These are phyloP conservation scores for Ptilorrhoa leucosticta DNA, from an alignment of 2,113 vertebrate species.

Conservation along the genomic window DNA sequence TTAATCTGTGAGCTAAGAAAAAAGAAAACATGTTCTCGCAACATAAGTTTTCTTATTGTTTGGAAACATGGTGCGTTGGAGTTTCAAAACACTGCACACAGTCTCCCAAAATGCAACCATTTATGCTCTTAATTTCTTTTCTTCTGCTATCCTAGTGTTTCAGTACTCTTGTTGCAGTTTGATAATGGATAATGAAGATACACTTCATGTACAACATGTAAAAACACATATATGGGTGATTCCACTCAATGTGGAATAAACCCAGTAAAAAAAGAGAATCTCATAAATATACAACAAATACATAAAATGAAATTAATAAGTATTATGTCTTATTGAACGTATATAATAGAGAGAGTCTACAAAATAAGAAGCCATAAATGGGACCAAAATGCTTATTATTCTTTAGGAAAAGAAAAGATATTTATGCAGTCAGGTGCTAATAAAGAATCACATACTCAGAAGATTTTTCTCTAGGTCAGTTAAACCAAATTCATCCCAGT, in stretches of 20 bases:
- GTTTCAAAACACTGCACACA: not conserved
- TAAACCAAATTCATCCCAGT: not conserved
- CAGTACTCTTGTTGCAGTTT: not conserved
- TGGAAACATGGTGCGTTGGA: not conserved
- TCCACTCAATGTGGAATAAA: not conserved
- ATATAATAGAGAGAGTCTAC: not conserved
- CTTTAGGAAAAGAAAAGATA: not conserved
- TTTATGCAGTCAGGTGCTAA: not conserved
- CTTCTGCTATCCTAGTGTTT: not conserved
- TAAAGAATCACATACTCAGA: not conserved
- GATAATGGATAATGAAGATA: not conserved
- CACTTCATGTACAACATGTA: not conserved
- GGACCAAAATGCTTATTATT: not conserved
- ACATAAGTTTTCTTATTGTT: not conserved
- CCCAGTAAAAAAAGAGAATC: not conserved
- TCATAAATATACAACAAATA: not conserved
- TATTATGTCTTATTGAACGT: not conserved
- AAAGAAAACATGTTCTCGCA: fast-evolving
- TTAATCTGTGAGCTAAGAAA: not conserved
- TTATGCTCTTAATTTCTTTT: not conserved
- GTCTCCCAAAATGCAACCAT: not conserved
- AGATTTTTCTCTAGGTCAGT: not conserved
- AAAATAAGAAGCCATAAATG: not conserved
- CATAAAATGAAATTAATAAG: not conserved
- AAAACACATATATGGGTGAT: not conserved